Percentiles rank a stretch among this genome's conserved stretches.
phyloP scores from a whole-genome alignment of 1,140 invertebrate species.

The Atopsyche davidsoni region DNA sequence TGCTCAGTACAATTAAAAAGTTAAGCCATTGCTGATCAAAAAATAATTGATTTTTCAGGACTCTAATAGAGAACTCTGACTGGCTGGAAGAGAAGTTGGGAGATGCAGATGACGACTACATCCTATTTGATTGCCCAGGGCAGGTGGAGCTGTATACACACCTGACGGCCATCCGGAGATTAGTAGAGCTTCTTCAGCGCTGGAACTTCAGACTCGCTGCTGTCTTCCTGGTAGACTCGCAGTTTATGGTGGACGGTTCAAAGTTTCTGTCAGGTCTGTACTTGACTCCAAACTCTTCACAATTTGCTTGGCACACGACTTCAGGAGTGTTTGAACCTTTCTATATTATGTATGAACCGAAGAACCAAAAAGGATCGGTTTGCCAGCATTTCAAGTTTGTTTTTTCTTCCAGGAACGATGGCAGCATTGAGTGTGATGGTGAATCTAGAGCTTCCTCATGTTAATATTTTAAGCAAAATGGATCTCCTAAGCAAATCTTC shows the following conservation, averaged over 20 bases:
- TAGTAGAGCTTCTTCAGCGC: constrained; percentile 75
- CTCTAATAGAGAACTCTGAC: constrained; percentile 82
- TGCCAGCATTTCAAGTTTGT: constrained; percentile 59
- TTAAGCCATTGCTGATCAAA: neutral
- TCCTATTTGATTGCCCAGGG: constrained; percentile 98
- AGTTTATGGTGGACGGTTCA: constrained; percentile 92
- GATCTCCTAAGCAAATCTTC: constrained; percentile 83
- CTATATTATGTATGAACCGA: too few species aligned
- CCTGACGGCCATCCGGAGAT: constrained; percentile 77
- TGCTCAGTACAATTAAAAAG: too few species aligned
- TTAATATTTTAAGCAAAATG: constrained; percentile 94
- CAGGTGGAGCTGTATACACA: constrained; percentile 99
- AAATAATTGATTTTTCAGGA: constrained; percentile 51
- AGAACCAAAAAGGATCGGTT: too few species aligned
- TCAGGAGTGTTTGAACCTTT: too few species aligned
- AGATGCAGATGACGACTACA: constrained; percentile 83
- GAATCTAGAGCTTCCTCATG: constrained; percentile 88
- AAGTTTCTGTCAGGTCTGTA: constrained; percentile 85
- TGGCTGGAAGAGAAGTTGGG: constrained; percentile 84
- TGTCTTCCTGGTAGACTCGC: constrained; percentile 91
- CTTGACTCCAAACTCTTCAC: too few species aligned
- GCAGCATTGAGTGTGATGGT: constrained; percentile 94
- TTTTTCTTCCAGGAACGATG: constrained; percentile 64
- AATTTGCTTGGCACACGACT: too few species aligned
- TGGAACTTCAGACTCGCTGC: constrained; percentile 90